Conservation (phyloP, 2,113 vertebrate genomes). For the Garra rufa region DNA sequence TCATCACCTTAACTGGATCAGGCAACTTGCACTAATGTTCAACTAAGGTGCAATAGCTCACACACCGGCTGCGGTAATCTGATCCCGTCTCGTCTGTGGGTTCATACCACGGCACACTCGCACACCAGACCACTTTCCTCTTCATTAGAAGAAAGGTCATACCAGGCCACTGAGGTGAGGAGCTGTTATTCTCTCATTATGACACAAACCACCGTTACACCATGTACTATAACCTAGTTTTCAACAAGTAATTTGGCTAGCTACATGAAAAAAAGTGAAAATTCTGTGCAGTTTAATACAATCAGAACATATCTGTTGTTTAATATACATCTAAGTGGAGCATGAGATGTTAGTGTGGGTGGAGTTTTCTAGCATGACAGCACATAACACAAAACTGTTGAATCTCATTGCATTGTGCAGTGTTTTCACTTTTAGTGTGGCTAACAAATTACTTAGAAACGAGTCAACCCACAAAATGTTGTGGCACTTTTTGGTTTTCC, state of each 20-base stretch:
- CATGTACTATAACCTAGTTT: background rate
- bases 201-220: background rate
- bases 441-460: background rate
- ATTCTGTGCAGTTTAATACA: background rate
- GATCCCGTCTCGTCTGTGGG: conserved; percentile 41
- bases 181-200: conserved; percentile 32
- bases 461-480: background rate
- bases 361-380: background rate
- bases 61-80: conserved; percentile 51
- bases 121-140: conserved; percentile 55
- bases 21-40: conserved; percentile 52
- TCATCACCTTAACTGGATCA: conserved; percentile 28
- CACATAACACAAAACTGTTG: background rate
- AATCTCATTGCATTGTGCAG: background rate
- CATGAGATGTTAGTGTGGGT: background rate
- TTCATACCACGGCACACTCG: conserved; percentile 60
- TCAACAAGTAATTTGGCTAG: background rate
- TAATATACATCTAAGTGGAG: background rate
- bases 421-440: background rate
- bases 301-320: background rate
- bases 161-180: conserved; percentile 63
- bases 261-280: background rate
- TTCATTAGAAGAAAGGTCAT: conserved; percentile 67
- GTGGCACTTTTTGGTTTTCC: background rate
- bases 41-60: conserved; percentile 38